Evolutionary conservation across 2,888 invertebrate genomes (phyloP).

Genomic region (Drosophila nr. perissopoda): DNA sequence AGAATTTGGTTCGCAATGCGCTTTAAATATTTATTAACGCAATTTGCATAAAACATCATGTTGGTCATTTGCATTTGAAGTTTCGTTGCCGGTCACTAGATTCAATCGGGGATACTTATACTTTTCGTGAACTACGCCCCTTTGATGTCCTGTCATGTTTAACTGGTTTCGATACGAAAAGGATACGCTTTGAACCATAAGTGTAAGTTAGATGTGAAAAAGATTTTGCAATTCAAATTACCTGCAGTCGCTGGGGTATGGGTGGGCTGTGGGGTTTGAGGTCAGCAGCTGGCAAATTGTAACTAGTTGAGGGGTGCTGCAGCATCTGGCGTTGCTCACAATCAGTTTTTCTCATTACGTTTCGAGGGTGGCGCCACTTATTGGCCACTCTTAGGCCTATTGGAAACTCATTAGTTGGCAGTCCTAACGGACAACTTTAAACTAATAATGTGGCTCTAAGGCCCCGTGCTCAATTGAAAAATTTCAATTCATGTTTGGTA

Average conservation of each 20-base stretch:
- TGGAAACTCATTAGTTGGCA: slow-evolving; percentile 71
- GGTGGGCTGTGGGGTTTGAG: not conserved
- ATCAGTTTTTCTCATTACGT: slow-evolving; percentile 47
- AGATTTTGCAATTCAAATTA: slow-evolving; percentile 73
- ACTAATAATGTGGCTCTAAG: slow-evolving; percentile 67
- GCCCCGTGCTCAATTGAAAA: slow-evolving; percentile 59
- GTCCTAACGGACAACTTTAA: slow-evolving; percentile 53
- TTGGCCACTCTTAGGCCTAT: slow-evolving; percentile 63
- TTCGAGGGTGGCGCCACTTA: slow-evolving; percentile 29
- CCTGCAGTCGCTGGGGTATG: slow-evolving; percentile 1
- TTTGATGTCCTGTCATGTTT: slow-evolving; percentile 70
- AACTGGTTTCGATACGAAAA: slow-evolving; percentile 50
- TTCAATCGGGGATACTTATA: slow-evolving; percentile 54
- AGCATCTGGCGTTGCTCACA: slow-evolving; percentile 23
- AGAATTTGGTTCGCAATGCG: slow-evolving; percentile 24
- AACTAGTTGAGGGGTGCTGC: slow-evolving; percentile 2
- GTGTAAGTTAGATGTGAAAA: slow-evolving; percentile 27
- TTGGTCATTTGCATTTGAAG: slow-evolving; percentile 63
- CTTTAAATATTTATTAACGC: slow-evolving; percentile 61
- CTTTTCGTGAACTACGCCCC: slow-evolving; percentile 65
- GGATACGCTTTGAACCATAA: slow-evolving; percentile 2
- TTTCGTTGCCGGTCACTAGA: slow-evolving; percentile 11
- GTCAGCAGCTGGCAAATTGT: slow-evolving; percentile 12
- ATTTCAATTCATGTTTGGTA: slow-evolving; percentile 65
- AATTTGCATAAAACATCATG: slow-evolving; percentile 40